Percentiles rank a stretch among this genome's conserved stretches.
phyloP scores from a whole-genome alignment of 2,888 invertebrate genomes.

The Timandra comae region DNA sequence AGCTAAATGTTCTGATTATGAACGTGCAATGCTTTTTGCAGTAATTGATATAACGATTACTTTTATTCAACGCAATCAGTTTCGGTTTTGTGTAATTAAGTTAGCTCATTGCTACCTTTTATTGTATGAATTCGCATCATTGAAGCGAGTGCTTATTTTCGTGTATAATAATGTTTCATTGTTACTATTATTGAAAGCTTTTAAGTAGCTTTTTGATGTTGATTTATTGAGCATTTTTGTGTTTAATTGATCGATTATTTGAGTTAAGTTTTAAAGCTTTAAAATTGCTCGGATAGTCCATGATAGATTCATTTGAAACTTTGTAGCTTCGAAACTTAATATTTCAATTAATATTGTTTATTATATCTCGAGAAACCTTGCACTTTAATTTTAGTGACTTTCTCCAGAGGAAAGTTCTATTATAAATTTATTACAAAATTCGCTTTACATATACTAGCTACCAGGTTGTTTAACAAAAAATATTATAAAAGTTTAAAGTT shows the following conservation, averaged over 20 bases:
- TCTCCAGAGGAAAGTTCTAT: no score
- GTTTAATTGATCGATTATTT: not conserved
- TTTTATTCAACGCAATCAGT: slow-evolving; percentile 5
- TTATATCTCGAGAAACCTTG: no score
- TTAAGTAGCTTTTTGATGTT: slow-evolving; percentile 4
- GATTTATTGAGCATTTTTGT: slow-evolving; percentile 2
- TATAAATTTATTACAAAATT: no score
- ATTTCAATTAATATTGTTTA: no score
- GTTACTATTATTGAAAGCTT: slow-evolving; percentile 6
- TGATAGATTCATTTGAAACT: no score
- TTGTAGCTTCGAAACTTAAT: no score
- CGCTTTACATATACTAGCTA: no score
- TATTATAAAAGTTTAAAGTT: no score
- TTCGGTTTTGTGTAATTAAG: slow-evolving; percentile 11
- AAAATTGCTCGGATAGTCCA: no score
- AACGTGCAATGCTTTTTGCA: slow-evolving; percentile 27
- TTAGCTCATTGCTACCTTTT: slow-evolving; percentile 10
- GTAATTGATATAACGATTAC: slow-evolving; percentile 14
- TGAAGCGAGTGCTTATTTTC: slow-evolving; percentile 5
- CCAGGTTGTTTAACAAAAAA: no score
- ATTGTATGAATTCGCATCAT: slow-evolving; percentile 8
- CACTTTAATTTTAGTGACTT: no score
- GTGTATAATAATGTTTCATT: slow-evolving; percentile 12
- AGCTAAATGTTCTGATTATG: slow-evolving; percentile 47
- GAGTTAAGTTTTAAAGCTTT: slow-evolving; percentile 1